Percentiles rank a stretch among this genome's conserved stretches.
Evolutionary conservation across 2,797 vertebrate genomes (phyloP).

Genomic region (Acomys russatus): DNA sequence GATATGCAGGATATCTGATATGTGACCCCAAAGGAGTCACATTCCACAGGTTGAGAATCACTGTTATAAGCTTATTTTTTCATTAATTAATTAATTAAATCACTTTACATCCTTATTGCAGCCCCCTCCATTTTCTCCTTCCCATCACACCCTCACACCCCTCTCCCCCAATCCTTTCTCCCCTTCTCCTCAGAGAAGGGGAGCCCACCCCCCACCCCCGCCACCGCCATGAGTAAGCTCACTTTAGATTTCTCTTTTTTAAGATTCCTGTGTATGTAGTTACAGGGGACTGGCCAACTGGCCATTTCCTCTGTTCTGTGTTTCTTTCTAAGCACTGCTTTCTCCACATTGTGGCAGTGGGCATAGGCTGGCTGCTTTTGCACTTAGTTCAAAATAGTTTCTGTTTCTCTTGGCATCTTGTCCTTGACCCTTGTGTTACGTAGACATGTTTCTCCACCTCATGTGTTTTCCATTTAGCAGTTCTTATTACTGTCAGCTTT

Average conservation of each 20-base stretch:
- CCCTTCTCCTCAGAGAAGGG: too few species aligned
- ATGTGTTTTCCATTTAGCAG: background rate
- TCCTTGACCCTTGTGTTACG: background rate
- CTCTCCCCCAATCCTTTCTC: too few species aligned
- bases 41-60: background rate
- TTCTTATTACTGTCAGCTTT: background rate
- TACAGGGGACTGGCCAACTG: background rate
- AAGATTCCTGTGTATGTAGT: background rate
- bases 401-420: background rate
- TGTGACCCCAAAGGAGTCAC: background rate
- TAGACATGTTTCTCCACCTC: background rate
- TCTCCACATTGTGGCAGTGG: background rate
- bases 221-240: too few species aligned
- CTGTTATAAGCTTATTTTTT: background rate
- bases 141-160: too few species aligned
- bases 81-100: too few species aligned
- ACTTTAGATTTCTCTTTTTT: background rate
- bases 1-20: background rate
- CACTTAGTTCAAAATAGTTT: background rate
- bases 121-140: too few species aligned
- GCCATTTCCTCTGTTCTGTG: background rate
- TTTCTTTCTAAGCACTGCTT: background rate
- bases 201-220: too few species aligned
- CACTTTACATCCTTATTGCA: too few species aligned
- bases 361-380: background rate